phyloP scores from a whole-genome alignment of 2,888 invertebrate genomes.

The Hymenopus coronatus region DNA sequence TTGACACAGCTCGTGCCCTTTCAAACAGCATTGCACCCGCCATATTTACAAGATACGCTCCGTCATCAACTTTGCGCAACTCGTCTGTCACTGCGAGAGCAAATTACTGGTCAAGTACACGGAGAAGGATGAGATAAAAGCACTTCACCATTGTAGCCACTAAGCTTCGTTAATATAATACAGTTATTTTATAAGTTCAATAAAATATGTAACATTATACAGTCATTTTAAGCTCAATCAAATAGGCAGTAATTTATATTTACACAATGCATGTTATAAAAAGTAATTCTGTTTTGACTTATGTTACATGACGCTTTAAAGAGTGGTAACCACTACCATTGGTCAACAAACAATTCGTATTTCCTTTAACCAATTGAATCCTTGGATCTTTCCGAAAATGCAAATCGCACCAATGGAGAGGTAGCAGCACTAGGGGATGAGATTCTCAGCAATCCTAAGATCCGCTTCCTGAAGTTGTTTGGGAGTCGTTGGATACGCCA shows the following conservation, averaged over 20 bases:
- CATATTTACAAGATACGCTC: constrained; percentile 60
- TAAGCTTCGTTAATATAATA: neutral
- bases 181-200: neutral
- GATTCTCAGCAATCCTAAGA: neutral
- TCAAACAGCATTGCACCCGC: constrained; percentile 90
- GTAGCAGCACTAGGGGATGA: neutral
- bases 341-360: neutral
- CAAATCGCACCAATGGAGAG: neutral
- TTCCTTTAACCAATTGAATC: neutral
- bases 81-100: neutral
- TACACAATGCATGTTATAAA: neutral
- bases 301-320: neutral
- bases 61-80: constrained; percentile 44
- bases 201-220: neutral
- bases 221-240: neutral
- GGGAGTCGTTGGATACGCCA: constrained; percentile 26
- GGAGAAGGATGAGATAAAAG: neutral
- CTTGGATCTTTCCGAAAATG: neutral
- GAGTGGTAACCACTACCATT: neutral
- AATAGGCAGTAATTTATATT: neutral
- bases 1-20: constrained; percentile 73
- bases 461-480: neutral
- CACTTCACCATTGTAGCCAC: neutral
- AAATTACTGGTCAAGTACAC: neutral
- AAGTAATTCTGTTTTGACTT: neutral